Base-by-base conservation (phyloP, 2,888 invertebrate species). In the Pachydiplax longipennis region DNA sequence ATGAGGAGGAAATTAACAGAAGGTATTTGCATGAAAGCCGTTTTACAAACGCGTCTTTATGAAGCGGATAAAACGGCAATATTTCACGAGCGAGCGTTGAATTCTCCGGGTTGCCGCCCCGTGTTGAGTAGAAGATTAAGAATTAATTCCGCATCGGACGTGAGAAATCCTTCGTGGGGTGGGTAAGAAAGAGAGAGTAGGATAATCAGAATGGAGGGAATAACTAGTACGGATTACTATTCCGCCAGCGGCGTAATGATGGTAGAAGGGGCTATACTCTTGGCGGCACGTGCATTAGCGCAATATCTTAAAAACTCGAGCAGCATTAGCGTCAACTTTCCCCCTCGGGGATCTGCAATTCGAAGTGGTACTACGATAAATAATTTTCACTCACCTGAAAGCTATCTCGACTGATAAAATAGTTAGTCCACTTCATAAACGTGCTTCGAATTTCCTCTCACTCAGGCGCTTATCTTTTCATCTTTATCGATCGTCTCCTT, bases 361-460 rank as follows among this genome's bases (percentile, higher is more conserved):
- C 73, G 73, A 73, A 73, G 25, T 4, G 25, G n/a, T 73, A 73
- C 73, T 73, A 73, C 73, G 73, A 73, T 73, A 73, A 73, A 73
- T 73, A 73, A 73, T 73, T 65, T 73, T 73, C 73, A 73, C 73
- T 73, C 73, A 73, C 73, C 73, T 31, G 25, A 73, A 73, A 73
- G 73, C 73, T 73, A 73, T 73, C 73, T 73, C 73, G 73, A 25
- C 73, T 73, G 44, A 44, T 82, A 82, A 82, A 82, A 82, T 82
- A 82, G 82, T 82, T 44, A 82, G 48, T 82, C 13, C 82, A 44
- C 81, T 82, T 82, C 44, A 44, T 25, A 44, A 82, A 82, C 82
- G 44, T 48, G 48, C 48, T 44, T 48, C 44, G 25, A 44, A 48
- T 82, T n/a, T 82, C 40, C 81, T 25, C 48, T n/a, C 82, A 44